These are phyloP conservation scores for Whitmania pigra DNA, from an alignment of 1,140 invertebrate species.

Conservation along the genomic window DNA sequence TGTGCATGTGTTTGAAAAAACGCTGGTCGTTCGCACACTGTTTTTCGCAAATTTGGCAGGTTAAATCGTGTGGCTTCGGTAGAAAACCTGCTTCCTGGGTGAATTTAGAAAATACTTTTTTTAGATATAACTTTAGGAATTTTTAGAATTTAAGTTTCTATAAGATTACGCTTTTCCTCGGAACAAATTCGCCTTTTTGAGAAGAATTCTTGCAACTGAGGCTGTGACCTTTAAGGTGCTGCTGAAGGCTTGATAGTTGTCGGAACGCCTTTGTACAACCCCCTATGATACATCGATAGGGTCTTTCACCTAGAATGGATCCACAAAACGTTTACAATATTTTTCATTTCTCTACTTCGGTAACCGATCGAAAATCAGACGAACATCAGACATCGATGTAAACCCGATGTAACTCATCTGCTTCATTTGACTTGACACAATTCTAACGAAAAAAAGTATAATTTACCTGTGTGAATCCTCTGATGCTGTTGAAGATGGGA, in stretches of 20 bases:
- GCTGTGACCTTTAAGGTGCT: conserved; percentile 79
- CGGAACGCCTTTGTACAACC: conserved; percentile 91
- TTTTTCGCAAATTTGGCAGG: conserved; percentile 24
- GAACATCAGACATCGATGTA: too few relatives aligned
- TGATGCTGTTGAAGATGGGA: conserved; percentile 98
- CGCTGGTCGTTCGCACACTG: conserved; percentile 18
- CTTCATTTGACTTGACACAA: too few relatives aligned
- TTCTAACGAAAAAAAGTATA: too few relatives aligned
- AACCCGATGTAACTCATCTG: not conserved
- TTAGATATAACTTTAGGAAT: not conserved
- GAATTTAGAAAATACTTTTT: not conserved
- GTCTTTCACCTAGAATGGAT: conserved; percentile 67
- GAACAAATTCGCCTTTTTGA: not conserved
- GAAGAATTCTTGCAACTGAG: not conserved
- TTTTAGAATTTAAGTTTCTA: not conserved
- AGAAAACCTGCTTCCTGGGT: conserved; percentile 1
- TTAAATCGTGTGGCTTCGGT: conserved; percentile 20
- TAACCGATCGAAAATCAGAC: too few relatives aligned
- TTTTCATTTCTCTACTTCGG: too few relatives aligned
- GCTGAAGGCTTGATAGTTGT: conserved; percentile 89
- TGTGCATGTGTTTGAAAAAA: conserved; percentile 22
- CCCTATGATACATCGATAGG: conserved; percentile 87
- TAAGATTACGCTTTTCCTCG: not conserved
- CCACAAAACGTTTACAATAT: not conserved
- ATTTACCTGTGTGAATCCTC: conserved; percentile 72